These are phyloP conservation scores for Pelodytes ibericus DNA, from an alignment of 2,797 vertebrate species.

Conservation along the genomic window DNA sequence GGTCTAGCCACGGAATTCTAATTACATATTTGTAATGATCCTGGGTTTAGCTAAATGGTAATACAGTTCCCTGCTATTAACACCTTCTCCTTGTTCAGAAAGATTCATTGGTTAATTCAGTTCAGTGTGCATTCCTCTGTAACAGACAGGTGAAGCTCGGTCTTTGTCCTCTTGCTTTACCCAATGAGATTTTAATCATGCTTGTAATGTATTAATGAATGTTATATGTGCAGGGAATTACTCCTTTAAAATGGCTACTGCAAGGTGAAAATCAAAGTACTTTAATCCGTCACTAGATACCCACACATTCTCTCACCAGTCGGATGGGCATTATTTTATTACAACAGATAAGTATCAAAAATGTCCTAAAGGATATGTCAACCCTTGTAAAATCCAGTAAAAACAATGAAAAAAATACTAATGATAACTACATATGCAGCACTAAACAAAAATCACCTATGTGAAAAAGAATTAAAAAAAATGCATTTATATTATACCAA, in stretches of 20 bases:
- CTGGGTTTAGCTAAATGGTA: constrained; percentile 29
- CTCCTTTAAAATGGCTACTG: constrained; percentile 19
- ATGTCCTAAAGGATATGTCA: no score
- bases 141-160: constrained; percentile 36
- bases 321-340: no score
- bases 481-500: no score
- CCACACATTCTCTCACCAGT: no score
- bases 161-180: constrained; percentile 37
- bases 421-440: no score
- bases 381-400: no score
- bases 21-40: constrained; percentile 15
- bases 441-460: no score
- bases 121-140: constrained; percentile 28
- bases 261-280: constrained; percentile 12
- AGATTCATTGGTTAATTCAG: constrained; percentile 22
- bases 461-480: no score
- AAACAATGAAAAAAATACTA: no score
- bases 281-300: not conserved
- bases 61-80: constrained; percentile 25
- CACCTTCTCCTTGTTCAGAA: constrained; percentile 14
- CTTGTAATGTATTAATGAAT: constrained; percentile 49
- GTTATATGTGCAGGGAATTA: constrained; percentile 41
- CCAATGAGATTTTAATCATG: constrained; percentile 53
- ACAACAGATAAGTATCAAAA: no score
- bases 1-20: not conserved